Base-by-base conservation (phyloP, 2,888 invertebrate species). In the Achlya flavicornis region DNA sequence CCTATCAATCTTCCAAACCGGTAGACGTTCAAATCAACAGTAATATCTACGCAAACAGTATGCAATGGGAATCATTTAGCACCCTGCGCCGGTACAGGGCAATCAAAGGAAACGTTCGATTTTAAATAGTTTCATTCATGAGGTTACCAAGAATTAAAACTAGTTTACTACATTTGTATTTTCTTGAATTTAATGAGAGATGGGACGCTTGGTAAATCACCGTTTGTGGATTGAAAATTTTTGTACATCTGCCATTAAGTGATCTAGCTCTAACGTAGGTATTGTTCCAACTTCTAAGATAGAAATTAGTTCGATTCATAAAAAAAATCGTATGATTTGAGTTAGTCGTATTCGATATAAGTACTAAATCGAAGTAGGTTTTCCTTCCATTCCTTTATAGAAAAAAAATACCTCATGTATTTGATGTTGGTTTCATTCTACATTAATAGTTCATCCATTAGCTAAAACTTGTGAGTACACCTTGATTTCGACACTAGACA, bases 401-500 rank as follows among this genome's bases (percentile, higher is more conserved):
- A 12, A 7, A 41, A 41, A 41, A 3, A 12, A 12, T 12, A 7
- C 41, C 4, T 41, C 41, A 41, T 12, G 41, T 12, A 12, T 12
- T 12, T 12, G 41, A 19, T 12, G 16, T 41, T 41, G 78, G 76
- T 70, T 78, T 74, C 61, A 58, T 70, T 66, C 62, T 68, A 68
- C 68, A 71, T 71, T 63, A 75, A 66, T 71, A 71, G 72, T 77
- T 69, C 70, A 69, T n/a, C 82, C 83, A 86, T 86, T 83, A 86
- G 81, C 78, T 73, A 79, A 79, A 77, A 80, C 79, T 68, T 71
- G 69, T 70, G 72, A 70, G 76, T 73, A 78, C 85, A 82, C 85
- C 86, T 81, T 81, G 77, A 84, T 91, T 91, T 89, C 88, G 82
- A 88, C 88, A 90, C 79, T 85, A 85, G 83, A 80, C 85, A 80